phyloP scores from a whole-genome alignment of 1,140 invertebrate genomes.

The Argopecten irradians region DNA sequence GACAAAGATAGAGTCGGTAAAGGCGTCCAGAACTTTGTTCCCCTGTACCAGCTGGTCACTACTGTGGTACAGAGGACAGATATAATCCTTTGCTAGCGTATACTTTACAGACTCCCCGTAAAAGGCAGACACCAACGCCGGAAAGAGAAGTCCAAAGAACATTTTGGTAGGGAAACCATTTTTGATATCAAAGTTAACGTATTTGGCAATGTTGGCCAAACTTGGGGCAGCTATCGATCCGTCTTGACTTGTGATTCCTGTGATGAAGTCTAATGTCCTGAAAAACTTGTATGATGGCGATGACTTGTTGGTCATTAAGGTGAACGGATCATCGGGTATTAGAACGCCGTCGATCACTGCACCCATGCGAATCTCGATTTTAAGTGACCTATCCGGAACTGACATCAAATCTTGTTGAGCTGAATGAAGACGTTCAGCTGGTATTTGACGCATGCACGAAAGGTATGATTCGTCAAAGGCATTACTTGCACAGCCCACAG shows the following conservation, averaged over 20 bases:
- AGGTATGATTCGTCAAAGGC: not conserved
- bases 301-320: slow-evolving; percentile 19
- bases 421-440: slow-evolving; percentile 36
- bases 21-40: not conserved
- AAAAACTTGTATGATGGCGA: not conserved
- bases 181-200: not conserved
- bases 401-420: slow-evolving; percentile 46
- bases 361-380: not conserved
- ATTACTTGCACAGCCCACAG: not conserved
- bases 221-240: not conserved
- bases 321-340: slow-evolving; percentile 31
- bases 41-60: not conserved
- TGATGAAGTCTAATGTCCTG: slow-evolving; percentile 45
- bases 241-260: not conserved
- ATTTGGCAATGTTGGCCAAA: not conserved
- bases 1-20: not conserved
- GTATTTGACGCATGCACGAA: slow-evolving; percentile 17
- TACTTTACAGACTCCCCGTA: not conserved
- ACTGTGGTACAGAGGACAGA: not conserved
- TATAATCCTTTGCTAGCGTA: not conserved
- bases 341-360: not conserved
- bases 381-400: not conserved
- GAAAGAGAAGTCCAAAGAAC: not conserved
- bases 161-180: not conserved
- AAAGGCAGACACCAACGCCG: not conserved